Evolutionary conservation across 2,797 vertebrate species (phyloP), one percentile per base, ranked within the genome.

Genomic region (Coreius guichenoti): DNA sequence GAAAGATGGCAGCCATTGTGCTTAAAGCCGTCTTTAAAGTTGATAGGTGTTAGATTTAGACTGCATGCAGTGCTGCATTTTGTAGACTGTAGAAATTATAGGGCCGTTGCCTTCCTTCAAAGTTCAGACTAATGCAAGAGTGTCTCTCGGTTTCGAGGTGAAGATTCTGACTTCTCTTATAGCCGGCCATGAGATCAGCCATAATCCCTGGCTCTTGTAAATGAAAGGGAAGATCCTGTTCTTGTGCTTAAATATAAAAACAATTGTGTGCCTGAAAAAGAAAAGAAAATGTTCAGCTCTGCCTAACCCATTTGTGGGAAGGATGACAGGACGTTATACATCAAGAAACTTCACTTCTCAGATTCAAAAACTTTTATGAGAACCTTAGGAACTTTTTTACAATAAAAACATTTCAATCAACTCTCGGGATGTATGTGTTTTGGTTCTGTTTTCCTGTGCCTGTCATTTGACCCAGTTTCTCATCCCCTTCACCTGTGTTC

Each of bases 1-100:
- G 39, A 73, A 39, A 39, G n/a, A 51, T 26, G 47, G 77, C 39
- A 14, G 54, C 76, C 76, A 78, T 75, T 51, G 72, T 33, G 45
- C 16, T 51, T 51, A 45, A 47, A 72, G 33, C 29, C 31, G 29
- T 31, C 16, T 31, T 65, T 31, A 31, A 65, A 31, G 63, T 17
- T 31, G 26, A 31, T 31, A 31, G 26, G 3, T 65, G 61, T 17
- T 65, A 8, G 26, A 17, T 31, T 65, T 31, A 29, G n/a, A 14
- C 58, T 13, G 5, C 58, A 61, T 26, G 11, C 3, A 12, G 58
- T 26, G 58, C 26, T 31, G 61, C 7, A 17, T 17, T 65, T 65
- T 65, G 14, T 31, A 65, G 7, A 31, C 29, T 65, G 7, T 17
- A 29, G 14, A 17, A 65, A 31, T 17, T 3, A 65, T 65, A 65